These are phyloP conservation scores for Phocides pigmalion DNA, from an alignment of 1,140 invertebrate species.

Conservation along the genomic window DNA sequence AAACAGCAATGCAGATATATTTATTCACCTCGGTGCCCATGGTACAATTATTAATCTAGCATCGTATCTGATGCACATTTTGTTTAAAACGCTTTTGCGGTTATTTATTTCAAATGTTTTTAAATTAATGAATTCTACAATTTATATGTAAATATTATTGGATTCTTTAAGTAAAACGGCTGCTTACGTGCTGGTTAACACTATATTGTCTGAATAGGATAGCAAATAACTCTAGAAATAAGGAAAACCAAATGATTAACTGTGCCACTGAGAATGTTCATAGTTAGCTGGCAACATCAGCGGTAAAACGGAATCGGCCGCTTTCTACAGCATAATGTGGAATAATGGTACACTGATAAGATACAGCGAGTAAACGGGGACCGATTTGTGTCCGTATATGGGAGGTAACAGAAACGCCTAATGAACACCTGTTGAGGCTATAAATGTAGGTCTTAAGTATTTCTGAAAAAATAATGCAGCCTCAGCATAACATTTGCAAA, in stretches of 20 bases:
- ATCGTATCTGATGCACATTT: background rate
- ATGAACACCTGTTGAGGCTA: background rate
- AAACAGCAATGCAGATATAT: slow-evolving; percentile 1
- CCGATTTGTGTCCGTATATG: slow-evolving; percentile 1
- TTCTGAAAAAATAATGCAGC: background rate
- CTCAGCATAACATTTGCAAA: background rate
- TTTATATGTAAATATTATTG: too few species aligned
- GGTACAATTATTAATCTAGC: background rate
- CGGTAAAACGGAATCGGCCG: slow-evolving; percentile 17
- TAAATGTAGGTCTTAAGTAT: background rate
- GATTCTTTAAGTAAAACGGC: too few species aligned
- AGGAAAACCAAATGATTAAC: slow-evolving; percentile 10
- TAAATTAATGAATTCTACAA: background rate
- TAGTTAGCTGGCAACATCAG: slow-evolving; percentile 5
- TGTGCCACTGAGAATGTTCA: slow-evolving; percentile 15
- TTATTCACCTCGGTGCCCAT: background rate
- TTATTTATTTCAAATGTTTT: background rate
- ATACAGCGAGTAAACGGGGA: slow-evolving; percentile 31
- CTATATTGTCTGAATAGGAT: background rate
- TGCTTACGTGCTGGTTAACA: background rate
- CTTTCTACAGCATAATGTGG: slow-evolving; percentile 36
- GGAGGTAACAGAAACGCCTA: background rate
- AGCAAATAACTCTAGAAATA: background rate
- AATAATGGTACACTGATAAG: slow-evolving; percentile 34
- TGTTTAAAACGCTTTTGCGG: too few species aligned